Conservation (phyloP, 2,888 invertebrate genomes). For the Bombyx huttoni region DNA sequence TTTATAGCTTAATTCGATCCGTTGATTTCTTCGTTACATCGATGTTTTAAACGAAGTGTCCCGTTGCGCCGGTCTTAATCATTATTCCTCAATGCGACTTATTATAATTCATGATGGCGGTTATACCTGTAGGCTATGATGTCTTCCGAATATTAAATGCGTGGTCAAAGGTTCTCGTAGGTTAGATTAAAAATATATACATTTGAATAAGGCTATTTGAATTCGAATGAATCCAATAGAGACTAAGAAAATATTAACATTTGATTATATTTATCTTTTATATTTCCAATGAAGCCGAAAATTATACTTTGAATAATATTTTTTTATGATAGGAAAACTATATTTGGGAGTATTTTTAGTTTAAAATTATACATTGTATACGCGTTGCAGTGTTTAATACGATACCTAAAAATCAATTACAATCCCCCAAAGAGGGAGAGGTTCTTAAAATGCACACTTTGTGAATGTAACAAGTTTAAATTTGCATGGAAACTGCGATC, state of each 20-base stretch:
- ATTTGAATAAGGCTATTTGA: too few relatives aligned
- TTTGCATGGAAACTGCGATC: slow-evolving; percentile 52
- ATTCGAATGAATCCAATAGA: too few relatives aligned
- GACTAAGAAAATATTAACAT: too few relatives aligned
- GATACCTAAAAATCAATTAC: background rate
- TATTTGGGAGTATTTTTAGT: too few relatives aligned
- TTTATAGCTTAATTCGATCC: background rate
- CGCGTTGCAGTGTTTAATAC: background rate
- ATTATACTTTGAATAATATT: too few relatives aligned
- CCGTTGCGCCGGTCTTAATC: slow-evolving; percentile 1
- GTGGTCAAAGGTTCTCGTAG: slow-evolving; percentile 3
- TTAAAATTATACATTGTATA: background rate
- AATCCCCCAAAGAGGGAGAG: background rate
- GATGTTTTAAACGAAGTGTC: background rate
- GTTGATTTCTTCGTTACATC: background rate
- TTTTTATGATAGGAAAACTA: too few relatives aligned
- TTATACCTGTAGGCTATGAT: slow-evolving; percentile 5
- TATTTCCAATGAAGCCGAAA: too few relatives aligned
- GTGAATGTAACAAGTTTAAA: slow-evolving; percentile 22
- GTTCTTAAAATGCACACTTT: slow-evolving; percentile 16
- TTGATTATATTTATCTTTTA: too few relatives aligned
- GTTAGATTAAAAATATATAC: background rate
- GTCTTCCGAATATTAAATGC: slow-evolving; percentile 4
- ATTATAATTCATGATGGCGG: slow-evolving; percentile 1
- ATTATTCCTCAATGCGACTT: slow-evolving; percentile 2